Conservation (phyloP, 2,888 invertebrate genomes). For the Nesidiocoris tenuis region DNA sequence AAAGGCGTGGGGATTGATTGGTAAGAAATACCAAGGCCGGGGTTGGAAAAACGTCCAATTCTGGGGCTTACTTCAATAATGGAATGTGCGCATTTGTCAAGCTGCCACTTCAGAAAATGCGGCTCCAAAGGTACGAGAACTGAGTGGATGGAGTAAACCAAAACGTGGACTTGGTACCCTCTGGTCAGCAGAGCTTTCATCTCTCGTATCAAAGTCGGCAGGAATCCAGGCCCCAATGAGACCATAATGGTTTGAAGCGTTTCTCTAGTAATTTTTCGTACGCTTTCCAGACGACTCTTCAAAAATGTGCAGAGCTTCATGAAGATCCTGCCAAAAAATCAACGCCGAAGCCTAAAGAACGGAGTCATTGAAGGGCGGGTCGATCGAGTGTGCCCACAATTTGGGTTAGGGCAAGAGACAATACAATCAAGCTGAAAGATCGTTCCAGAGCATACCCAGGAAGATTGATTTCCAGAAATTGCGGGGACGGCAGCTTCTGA, state of each 20-base stretch:
- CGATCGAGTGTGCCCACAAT: not conserved
- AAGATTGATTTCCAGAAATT: conserved; percentile 71
- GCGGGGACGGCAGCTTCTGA: conserved; percentile 73
- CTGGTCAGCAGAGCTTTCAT: conserved; percentile 75
- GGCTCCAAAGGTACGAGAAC: conserved; percentile 72
- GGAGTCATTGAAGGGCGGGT: not conserved
- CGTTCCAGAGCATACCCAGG: conserved; percentile 66
- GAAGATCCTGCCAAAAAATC: conserved; percentile 64
- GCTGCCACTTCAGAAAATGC: conserved; percentile 70
- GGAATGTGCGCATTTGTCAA: conserved; percentile 59
- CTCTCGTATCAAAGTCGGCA: conserved; percentile 75
- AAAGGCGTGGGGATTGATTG: conserved; percentile 6
- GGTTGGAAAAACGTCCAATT: not conserved
- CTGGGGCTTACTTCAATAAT: conserved; percentile 34
- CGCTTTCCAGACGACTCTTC: conserved; percentile 83
- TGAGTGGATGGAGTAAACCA: conserved; percentile 83
- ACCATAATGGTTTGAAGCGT: conserved; percentile 90
- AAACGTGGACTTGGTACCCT: conserved; percentile 92
- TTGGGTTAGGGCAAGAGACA: too few relatives aligned
- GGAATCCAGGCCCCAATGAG: conserved; percentile 78
- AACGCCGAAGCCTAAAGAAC: too few relatives aligned
- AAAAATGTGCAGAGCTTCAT: conserved; percentile 88
- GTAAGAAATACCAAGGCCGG: not conserved
- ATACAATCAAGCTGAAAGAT: not conserved
- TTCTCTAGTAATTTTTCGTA: conserved; percentile 79